Evolutionary conservation across 2,888 invertebrate genomes (phyloP).

Genomic region (Pyrocoelia pectoralis): DNA sequence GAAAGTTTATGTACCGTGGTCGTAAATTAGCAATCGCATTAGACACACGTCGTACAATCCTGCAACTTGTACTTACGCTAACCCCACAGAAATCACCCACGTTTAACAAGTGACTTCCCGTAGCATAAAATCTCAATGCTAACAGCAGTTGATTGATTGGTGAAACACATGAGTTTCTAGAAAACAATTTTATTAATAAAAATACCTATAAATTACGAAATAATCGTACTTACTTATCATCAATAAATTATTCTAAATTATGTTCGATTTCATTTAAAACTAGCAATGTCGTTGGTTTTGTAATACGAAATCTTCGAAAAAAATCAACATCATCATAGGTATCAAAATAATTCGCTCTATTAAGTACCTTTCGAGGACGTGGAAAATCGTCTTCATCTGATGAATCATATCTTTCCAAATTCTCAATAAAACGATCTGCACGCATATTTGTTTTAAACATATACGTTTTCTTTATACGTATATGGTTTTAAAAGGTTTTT

Average conservation of each 20-base stretch:
- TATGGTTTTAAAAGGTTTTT: no score
- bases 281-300: not conserved
- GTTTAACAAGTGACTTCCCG: not conserved
- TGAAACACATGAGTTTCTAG: not conserved
- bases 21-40: constrained; percentile 2
- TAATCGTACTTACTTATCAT: constrained; percentile 1
- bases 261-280: constrained; percentile 1
- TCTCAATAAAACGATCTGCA: not conserved
- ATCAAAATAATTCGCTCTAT: not conserved
- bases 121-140: constrained; percentile 2
- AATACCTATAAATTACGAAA: constrained; percentile 2
- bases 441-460: not conserved
- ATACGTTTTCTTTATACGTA: no score
- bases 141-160: no score
- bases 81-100: not conserved
- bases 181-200: constrained; percentile 1
- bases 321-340: not conserved
- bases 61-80: constrained; percentile 4
- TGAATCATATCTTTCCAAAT: constrained; percentile 2
- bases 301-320: constrained; percentile 8
- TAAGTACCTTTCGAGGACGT: not conserved
- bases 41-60: not conserved
- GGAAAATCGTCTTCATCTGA: not conserved
- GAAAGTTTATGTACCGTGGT: not conserved
- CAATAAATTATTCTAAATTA: not conserved